Evolutionary conservation across 2,888 invertebrate species (phyloP), one percentile per base, ranked within the genome.

Genomic region (Chaitophorus viminalis): DNA sequence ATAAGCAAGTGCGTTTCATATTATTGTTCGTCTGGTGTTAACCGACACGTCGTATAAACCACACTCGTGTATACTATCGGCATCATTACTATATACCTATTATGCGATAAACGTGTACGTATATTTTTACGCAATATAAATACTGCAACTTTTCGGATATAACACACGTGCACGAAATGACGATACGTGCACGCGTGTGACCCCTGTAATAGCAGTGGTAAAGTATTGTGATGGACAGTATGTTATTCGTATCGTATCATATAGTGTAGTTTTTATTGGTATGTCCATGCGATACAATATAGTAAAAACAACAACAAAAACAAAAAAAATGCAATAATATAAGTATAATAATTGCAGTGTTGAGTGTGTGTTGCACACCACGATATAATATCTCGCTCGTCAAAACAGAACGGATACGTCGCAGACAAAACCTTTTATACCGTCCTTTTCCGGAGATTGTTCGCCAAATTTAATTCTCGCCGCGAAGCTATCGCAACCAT

Each of bases 381-480:
- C n/a, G n/a, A 36, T 36, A 36, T 6, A 36, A 36, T 6, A 36
- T 72, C 18, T 33, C 18, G 6, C 18, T 3, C 72, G 18, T 72
- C 72, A 72, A 31, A 72, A 54, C 3, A 60, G 31, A 78, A 54
- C 29, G 78, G 78, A 31, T 31, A 78, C 6, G 54, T 54, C 54
- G 78, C 78, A 54, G 78, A 78, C 54, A 31, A 29, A 78, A 78
- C 54, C 31, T 17, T 18, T 5, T 76, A 1, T 21, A 31, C 60
- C 78, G 54, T 78, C 78, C 54, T 54, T 78, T 78, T 60, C 54
- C 78, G 78, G 52, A 78, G 78, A 78, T 78, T 78, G 52, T 78
- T 31, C 46, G 54, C 54, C 0, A 76, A 46, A 21, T n/a, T 46
- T 8, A 46, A 3, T n/a, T n/a, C n/a, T n/a, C n/a, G n/a, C n/a